Percentiles rank a stretch among this genome's conserved stretches.
Conservation (phyloP, 2,113 vertebrate genomes). For the Semnornis frantzii region DNA sequence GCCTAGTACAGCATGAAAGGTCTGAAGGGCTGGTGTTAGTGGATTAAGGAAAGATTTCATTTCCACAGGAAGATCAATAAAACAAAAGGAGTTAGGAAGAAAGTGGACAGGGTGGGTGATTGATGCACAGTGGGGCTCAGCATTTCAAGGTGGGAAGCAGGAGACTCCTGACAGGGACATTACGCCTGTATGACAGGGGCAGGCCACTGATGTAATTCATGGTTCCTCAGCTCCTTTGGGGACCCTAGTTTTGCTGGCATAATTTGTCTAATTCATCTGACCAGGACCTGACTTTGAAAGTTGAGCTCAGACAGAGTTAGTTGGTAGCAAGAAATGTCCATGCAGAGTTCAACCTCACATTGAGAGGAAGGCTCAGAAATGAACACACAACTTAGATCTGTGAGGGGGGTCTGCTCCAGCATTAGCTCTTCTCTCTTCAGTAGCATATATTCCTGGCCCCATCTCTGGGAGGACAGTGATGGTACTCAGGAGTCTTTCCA, state of each 20-base stretch:
- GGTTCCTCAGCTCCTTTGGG: neutral
- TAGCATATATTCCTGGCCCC: neutral
- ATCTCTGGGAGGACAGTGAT: neutral
- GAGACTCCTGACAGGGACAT: neutral
- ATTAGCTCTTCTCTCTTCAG: neutral
- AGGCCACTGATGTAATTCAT: neutral
- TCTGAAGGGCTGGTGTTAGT: neutral
- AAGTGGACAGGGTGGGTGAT: neutral
- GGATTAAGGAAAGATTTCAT: conserved; percentile 27
- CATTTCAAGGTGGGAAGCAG: fast-evolving
- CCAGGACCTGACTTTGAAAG: neutral
- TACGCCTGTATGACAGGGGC: neutral
- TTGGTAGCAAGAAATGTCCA: neutral
- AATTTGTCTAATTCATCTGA: neutral
- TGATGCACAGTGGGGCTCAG: neutral
- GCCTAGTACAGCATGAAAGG: neutral
- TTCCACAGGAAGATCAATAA: conserved; percentile 26
- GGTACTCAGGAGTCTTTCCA: neutral
- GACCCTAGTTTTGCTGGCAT: neutral
- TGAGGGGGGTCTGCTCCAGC: neutral
- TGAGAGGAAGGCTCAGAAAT: neutral
- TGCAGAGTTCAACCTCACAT: neutral
- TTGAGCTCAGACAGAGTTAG: neutral
- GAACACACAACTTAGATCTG: neutral
- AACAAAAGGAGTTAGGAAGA: conserved; percentile 10